These are phyloP conservation scores for Andricus curvator DNA, from an alignment of 2,888 invertebrate genomes.

Conservation along the genomic window DNA sequence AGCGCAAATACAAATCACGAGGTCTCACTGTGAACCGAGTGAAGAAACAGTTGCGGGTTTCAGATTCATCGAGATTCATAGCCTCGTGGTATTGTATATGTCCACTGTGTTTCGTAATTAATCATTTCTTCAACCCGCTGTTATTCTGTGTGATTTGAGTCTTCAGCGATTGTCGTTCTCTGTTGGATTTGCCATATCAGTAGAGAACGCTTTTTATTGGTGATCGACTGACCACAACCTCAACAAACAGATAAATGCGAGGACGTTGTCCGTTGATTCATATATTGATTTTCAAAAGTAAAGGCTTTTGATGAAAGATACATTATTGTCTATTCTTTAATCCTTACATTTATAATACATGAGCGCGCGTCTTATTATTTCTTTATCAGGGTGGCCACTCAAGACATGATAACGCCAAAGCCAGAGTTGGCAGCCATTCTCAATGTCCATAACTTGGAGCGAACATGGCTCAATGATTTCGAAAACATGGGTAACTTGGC, in stretches of 20 bases:
- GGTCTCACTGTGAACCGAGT: not conserved
- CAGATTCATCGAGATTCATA: conserved; percentile 14
- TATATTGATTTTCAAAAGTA: conserved; percentile 32
- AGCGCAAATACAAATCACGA: not conserved
- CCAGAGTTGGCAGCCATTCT: too few relatives aligned
- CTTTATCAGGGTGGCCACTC: too few relatives aligned
- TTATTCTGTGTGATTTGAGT: conserved; percentile 34
- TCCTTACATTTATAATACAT: not conserved
- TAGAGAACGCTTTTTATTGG: conserved; percentile 19
- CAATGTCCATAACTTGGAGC: too few relatives aligned
- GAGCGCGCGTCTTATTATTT: too few relatives aligned
- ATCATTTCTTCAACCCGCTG: conserved; percentile 36
- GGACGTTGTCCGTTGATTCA: conserved; percentile 28
- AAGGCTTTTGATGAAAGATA: not conserved
- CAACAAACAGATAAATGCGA: conserved; percentile 29
- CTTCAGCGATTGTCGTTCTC: conserved; percentile 24
- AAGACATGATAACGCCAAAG: too few relatives aligned
- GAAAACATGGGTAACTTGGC: too few relatives aligned
- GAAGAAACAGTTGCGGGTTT: not conserved
- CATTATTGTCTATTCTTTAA: not conserved
- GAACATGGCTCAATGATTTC: too few relatives aligned
- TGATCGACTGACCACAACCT: conserved; percentile 14
- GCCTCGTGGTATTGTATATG: not conserved
- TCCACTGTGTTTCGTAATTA: conserved; percentile 23
- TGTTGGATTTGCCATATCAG: conserved; percentile 36